phyloP scores from a whole-genome alignment of 2,888 invertebrate species.

The Troides helena region DNA sequence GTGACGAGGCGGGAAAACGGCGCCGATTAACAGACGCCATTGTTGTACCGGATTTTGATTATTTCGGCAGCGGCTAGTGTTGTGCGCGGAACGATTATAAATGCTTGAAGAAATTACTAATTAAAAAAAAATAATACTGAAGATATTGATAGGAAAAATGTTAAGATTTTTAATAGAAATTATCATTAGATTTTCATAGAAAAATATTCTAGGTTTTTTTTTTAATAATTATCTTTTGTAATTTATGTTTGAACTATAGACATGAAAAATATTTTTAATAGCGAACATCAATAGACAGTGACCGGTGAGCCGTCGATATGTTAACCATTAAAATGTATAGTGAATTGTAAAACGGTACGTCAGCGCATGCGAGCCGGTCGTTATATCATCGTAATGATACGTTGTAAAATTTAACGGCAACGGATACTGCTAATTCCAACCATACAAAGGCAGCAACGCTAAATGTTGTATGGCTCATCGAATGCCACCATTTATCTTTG shows the following conservation, averaged over 20 bases:
- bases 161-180: no score
- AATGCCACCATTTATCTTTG: conserved; percentile 2
- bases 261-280: no score
- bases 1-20: conserved; percentile 56
- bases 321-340: no score
- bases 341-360: background rate
- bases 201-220: no score
- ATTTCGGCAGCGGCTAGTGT: background rate
- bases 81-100: background rate
- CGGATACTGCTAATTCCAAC: conserved; percentile 8
- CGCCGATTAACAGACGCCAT: conserved; percentile 70
- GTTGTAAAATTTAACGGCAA: conserved; percentile 15
- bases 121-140: no score
- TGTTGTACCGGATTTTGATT: conserved; percentile 55
- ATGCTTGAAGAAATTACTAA: no score
- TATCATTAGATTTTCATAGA: no score
- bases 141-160: no score
- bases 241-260: no score
- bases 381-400: conserved; percentile 13
- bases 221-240: no score
- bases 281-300: no score
- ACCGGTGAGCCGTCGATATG: no score
- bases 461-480: conserved; percentile 14
- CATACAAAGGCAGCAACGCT: conserved; percentile 24
- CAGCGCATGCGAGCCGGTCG: conserved; percentile 3